Evolutionary conservation across 2,797 vertebrate genomes (phyloP), one percentile per base, ranked within the genome.

Genomic region (Ibycter americanus): DNA sequence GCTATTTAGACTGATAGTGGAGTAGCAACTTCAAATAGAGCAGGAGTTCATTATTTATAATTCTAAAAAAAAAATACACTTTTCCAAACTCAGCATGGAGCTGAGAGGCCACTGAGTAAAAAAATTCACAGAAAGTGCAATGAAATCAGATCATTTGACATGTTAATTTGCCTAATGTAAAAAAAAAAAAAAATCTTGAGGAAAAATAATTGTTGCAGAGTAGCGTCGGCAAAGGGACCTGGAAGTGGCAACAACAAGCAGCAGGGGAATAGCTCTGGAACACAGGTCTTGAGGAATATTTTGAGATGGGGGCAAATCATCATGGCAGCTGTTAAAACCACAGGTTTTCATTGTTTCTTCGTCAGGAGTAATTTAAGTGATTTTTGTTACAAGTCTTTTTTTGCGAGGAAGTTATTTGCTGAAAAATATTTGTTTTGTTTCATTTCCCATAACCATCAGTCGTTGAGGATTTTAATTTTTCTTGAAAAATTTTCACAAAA

Each of bases 1-100:
- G 62, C 59, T 92, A 31, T 91, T 93, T 84, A 52, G 72, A 89
- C 51, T 89, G 87, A 85, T 65, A 89, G 27, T 4, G 29, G 71
- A 67, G 49, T 40, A 89, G 26, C 52, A 92, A 68, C 86, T 83
- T 80, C 80, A 80, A 83, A 17, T 47, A 77, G 88, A 77, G 83
- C 52, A 36, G 56, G 42, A 91, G 38, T 46, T 46, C 54, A 96
- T 89, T 96, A 95, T 95, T 96, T 67, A 87, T 92, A 49, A 93
- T 78, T 91, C 38, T 11, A 38, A 73, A 73, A 72, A 72, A 52
- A 76, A 17, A 51, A 34, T 49, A 47, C 20, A 16, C 73, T 91
- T 81, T 93, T 59, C 78, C 58, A 31, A 92, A 52, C 68, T 74
- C 77, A 87, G 83, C 71, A 22, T 67, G 95, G 59, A 94, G 62